Conservation (phyloP, 2,113 vertebrate genomes). For the Oophaga pumilio region DNA sequence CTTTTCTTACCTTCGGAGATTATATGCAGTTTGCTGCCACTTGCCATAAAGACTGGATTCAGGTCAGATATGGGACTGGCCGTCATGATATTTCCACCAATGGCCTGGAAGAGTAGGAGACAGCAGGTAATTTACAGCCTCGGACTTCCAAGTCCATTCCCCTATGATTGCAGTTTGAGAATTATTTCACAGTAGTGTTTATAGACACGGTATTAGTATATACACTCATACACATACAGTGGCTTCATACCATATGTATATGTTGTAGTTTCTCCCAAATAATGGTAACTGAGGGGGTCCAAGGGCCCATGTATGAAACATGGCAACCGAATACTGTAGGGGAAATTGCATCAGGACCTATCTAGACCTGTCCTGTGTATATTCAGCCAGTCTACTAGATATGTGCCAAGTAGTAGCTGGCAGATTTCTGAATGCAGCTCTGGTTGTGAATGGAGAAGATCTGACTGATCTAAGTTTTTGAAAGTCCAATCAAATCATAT, state of each 20-base stretch:
- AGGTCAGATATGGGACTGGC: constrained; percentile 98
- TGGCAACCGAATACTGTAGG: too few relatives aligned
- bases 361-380: too few relatives aligned
- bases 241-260: neutral
- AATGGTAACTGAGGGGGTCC: too few relatives aligned
- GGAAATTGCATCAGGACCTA: too few relatives aligned
- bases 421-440: too few relatives aligned
- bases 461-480: too few relatives aligned
- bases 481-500: neutral
- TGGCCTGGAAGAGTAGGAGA: constrained; percentile 73
- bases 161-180: neutral
- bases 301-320: too few relatives aligned
- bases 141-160: neutral
- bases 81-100: constrained; percentile 96
- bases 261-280: too few relatives aligned
- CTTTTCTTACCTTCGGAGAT: constrained; percentile 80
- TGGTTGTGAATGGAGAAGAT: too few relatives aligned
- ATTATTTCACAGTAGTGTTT: neutral
- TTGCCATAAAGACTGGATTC: constrained; percentile 93
- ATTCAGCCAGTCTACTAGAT: too few relatives aligned
- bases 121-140: neutral
- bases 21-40: constrained; percentile 79
- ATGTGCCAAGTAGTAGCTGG: too few relatives aligned
- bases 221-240: too few relatives aligned
- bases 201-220: neutral